Percentiles rank a stretch among this genome's conserved stretches.
These are phyloP conservation scores for Drosophila atroscutellata DNA, from an alignment of 2,888 invertebrate genomes.

Conservation along the genomic window DNA sequence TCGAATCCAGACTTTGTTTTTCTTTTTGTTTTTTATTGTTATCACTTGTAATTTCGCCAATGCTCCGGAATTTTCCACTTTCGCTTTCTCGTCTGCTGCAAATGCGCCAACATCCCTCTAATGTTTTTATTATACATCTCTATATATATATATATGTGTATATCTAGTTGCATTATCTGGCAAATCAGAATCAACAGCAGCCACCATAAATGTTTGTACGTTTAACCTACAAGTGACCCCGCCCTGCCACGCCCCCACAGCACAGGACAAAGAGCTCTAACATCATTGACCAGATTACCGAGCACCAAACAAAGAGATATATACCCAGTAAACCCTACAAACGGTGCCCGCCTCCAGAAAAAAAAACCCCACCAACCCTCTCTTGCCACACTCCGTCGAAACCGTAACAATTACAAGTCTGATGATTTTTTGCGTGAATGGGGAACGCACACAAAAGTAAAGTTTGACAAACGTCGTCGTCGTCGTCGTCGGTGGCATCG, in stretches of 20 bases:
- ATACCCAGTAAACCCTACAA: slow-evolving; percentile 19
- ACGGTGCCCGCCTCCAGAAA: slow-evolving; percentile 8
- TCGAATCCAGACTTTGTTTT: not conserved
- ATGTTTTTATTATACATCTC: slow-evolving; percentile 3
- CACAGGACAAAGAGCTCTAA: slow-evolving; percentile 52
- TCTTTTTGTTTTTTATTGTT: not conserved
- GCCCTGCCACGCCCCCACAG: not conserved
- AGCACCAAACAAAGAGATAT: slow-evolving; percentile 51
- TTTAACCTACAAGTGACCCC: slow-evolving; percentile 74
- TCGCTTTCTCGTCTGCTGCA: slow-evolving; percentile 10
- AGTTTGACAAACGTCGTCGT: slow-evolving; percentile 61
- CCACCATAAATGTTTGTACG: slow-evolving; percentile 51
- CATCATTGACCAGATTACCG: slow-evolving; percentile 60
- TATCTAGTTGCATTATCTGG: slow-evolving; percentile 27
- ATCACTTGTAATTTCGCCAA: slow-evolving; percentile 2
- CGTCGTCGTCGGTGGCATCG: slow-evolving; percentile 54
- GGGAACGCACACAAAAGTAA: slow-evolving; percentile 46
- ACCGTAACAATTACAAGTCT: slow-evolving; percentile 71
- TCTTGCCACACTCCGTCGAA: slow-evolving; percentile 36
- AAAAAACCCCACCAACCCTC: not conserved
- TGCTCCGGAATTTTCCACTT: slow-evolving; percentile 11
- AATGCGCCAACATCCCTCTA: slow-evolving; percentile 1
- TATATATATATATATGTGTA: not conserved
- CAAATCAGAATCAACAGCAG: slow-evolving; percentile 44
- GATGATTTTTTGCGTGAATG: slow-evolving; percentile 51